Evolutionary conservation across 2,113 vertebrate genomes (phyloP), one percentile per base, ranked within the genome.

Genomic region (Apteryx mantelli): DNA sequence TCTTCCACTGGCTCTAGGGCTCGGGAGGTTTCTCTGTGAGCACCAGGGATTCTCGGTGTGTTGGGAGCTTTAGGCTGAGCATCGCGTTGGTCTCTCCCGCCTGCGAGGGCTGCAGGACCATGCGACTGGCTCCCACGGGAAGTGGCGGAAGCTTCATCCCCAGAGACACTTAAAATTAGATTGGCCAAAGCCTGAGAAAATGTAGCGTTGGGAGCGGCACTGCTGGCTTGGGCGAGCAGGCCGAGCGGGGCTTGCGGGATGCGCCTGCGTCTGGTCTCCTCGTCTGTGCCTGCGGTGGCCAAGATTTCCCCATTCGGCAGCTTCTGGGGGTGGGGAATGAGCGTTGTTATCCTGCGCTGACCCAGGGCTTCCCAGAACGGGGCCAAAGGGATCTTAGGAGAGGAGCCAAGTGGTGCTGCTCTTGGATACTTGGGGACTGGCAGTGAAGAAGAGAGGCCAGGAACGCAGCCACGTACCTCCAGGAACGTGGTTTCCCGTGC

Each of bases 401-500:
- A 26, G 70, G 52, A 44, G 15, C 55, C 14, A 28, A 48, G 55
- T 5, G 55, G 55, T 20, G 36, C 18, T 11, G 60, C 15, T 13
- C 38, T 3, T 30, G 40, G 74, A 5, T 24, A 28, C 32, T 1
- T 4, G 32, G 25, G 10, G 63, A 7, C 6, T 11, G 53, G 9
- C 2, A 2, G 24, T 1, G 32, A 25, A 22, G 40, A 2, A 0
- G 44, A 50, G 60, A 21, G 13, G 34, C 20, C 0, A 9, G 82
- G 58, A 32, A 10, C 1, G 40, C 70, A 1, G 17, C 2, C 1
- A 9, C 3, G 2, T 0, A 1, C 4, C 38, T 13, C 48, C 25
- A 1, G 26, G 13, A 70, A 19, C 2, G 10, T 5, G 63, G 22
- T 55, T 38, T 55, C 20, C 52, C 11, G 0, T 8, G 15, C 7